Evolutionary conservation across 2,113 vertebrate species (phyloP).

Genomic region (Mirza zaza): DNA sequence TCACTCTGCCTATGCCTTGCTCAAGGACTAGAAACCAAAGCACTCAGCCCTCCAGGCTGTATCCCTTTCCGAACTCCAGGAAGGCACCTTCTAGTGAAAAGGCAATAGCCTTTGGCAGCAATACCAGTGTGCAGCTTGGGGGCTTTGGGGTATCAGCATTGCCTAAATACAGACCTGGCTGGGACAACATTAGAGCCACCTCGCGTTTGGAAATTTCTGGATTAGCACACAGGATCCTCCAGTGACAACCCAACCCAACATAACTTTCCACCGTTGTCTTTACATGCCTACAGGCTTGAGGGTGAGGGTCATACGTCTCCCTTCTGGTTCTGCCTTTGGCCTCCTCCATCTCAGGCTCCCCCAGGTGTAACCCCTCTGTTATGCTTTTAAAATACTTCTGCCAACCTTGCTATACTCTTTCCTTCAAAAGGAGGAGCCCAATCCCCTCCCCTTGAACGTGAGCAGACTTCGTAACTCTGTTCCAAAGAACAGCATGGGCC

Average conservation of each 20-base stretch:
- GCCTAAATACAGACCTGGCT: neutral
- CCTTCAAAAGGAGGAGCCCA: neutral
- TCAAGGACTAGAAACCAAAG: neutral
- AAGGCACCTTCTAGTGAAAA: neutral
- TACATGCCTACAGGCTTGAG: neutral
- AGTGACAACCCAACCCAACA: neutral
- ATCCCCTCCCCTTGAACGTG: neutral
- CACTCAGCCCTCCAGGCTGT: neutral
- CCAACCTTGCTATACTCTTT: neutral
- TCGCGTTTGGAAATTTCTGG: neutral
- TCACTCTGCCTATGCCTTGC: neutral
- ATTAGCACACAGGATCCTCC: neutral
- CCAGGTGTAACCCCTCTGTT: neutral
- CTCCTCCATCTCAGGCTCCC: neutral
- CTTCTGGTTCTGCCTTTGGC: neutral
- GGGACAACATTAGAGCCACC: neutral
- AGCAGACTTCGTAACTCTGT: neutral
- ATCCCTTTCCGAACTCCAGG: neutral
- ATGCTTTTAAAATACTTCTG: neutral
- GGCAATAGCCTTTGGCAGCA: neutral
- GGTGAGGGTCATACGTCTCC: neutral
- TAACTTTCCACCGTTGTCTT: neutral
- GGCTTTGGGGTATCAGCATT: neutral
- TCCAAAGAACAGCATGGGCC: neutral
- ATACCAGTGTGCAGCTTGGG: too few species aligned